These are phyloP conservation scores for Rynchops niger DNA, from an alignment of 2,113 vertebrate genomes.

Conservation along the genomic window DNA sequence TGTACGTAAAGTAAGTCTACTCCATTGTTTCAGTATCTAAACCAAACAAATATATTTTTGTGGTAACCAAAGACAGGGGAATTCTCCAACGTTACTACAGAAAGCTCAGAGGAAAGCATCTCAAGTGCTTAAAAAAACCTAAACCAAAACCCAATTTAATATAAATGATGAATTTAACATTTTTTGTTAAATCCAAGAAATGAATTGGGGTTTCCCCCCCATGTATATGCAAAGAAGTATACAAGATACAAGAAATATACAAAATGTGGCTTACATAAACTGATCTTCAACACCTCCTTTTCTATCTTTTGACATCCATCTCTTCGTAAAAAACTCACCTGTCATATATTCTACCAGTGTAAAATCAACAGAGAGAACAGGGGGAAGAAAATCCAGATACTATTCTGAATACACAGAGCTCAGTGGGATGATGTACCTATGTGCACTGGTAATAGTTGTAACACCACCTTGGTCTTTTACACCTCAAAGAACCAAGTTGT, in stretches of 20 bases:
- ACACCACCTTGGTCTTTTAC: not conserved
- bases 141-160: not conserved
- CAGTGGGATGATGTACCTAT: not conserved
- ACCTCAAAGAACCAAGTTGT: not conserved
- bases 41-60: not conserved
- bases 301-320: not conserved
- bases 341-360: not conserved
- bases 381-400: not conserved
- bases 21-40: not conserved
- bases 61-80: not conserved
- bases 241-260: not conserved
- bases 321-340: not conserved
- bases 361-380: not conserved
- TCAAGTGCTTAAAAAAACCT: not conserved
- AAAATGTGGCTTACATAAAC: not conserved
- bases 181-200: not conserved
- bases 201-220: rapidly evolving
- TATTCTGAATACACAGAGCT: not conserved
- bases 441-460: not conserved
- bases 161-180: not conserved
- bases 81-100: not conserved
- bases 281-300: not conserved
- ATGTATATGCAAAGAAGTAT: not conserved
- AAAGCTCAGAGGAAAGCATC: not conserved
- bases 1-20: not conserved